Evolutionary conservation across 2,888 invertebrate species (phyloP).

Genomic region (Rhagonycha fulva): DNA sequence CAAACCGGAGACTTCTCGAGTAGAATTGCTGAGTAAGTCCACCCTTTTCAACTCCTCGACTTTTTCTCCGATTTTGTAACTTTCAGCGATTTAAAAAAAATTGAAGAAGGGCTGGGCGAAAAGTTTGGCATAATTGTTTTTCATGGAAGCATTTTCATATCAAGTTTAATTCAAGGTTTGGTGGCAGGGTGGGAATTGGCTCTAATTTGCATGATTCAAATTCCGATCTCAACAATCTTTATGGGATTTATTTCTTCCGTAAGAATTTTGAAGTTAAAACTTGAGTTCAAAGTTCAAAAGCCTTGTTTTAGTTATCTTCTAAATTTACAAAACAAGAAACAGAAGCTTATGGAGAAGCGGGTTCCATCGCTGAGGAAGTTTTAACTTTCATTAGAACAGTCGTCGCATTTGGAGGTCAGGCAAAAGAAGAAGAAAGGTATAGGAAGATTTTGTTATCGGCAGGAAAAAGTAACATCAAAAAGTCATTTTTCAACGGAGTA

Average conservation of each 20-base stretch:
- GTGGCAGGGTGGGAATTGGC: too few species aligned
- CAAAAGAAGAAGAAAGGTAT: background rate
- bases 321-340: background rate
- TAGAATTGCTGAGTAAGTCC: constrained; percentile 55
- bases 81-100: constrained; percentile 74
- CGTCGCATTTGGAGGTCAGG: background rate
- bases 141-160: too few species aligned
- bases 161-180: too few species aligned
- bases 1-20: background rate
- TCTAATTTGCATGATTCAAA: too few species aligned
- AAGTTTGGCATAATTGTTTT: constrained; percentile 60
- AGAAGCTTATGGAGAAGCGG: too few species aligned
- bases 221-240: too few species aligned
- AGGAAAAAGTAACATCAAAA: background rate
- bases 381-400: background rate
- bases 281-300: too few species aligned
- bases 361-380: too few species aligned
- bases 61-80: constrained; percentile 45
- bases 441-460: background rate
- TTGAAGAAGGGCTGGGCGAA: constrained; percentile 62
- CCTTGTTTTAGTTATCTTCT: constrained; percentile 34
- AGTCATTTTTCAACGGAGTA: background rate
- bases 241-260: too few species aligned
- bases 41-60: constrained; percentile 56
- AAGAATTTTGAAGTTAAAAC: too few species aligned